Conservation (phyloP, 2,113 vertebrate species). For the Sorex fumeus region DNA sequence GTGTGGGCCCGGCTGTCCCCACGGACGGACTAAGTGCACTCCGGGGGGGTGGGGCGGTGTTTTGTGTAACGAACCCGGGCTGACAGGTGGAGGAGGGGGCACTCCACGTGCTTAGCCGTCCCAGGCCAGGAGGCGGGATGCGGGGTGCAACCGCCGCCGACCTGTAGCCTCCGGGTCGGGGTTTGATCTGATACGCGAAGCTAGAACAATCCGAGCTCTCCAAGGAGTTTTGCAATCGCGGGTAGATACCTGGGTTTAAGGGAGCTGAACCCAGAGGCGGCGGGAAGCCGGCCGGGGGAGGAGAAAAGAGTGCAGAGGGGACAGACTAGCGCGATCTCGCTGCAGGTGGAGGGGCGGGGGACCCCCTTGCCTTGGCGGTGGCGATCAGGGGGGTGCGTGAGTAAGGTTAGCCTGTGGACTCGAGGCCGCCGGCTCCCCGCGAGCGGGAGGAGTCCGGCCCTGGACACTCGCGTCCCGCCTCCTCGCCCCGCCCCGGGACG, state of each 20-base stretch:
- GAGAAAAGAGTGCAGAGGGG: background rate
- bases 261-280: background rate
- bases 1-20: background rate
- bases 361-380: no score
- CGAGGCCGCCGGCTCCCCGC: background rate
- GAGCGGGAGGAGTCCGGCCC: background rate
- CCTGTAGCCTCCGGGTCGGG: background rate
- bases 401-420: background rate
- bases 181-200: slow-evolving; percentile 37
- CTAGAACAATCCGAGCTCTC: background rate
- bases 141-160: background rate
- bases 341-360: background rate
- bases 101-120: background rate
- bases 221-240: slow-evolving; percentile 38
- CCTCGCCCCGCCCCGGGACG: background rate
- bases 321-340: background rate
- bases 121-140: background rate
- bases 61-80: background rate
- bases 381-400: no score
- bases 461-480: background rate
- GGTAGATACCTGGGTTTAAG: background rate
- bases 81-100: background rate
- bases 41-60: background rate
- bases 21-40: background rate
- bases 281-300: background rate